Evolutionary conservation across 2,113 vertebrate species (phyloP).

Genomic region (Callorhinus ursinus): DNA sequence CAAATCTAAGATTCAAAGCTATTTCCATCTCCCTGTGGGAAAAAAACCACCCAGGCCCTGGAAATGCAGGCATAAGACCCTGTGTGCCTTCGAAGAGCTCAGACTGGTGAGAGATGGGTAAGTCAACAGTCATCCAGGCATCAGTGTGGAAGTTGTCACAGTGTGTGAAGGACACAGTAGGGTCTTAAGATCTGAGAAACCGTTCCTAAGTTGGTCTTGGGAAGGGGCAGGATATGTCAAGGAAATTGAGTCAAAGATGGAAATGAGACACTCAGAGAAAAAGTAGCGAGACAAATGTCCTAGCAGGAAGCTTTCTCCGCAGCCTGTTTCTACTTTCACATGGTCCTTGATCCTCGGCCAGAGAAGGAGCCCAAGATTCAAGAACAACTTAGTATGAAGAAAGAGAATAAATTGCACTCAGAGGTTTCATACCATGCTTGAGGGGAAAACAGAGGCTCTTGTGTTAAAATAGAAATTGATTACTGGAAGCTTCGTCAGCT

Average conservation of each 20-base stretch:
- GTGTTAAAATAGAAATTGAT: conserved; percentile 15
- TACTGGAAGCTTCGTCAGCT: not conserved
- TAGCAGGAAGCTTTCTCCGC: not conserved
- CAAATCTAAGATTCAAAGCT: not conserved
- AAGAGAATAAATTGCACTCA: not conserved
- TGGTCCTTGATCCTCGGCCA: not conserved
- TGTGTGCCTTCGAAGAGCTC: not conserved
- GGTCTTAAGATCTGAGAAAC: not conserved
- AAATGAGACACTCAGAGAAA: not conserved
- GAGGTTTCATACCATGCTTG: not conserved
- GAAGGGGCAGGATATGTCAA: too few species aligned
- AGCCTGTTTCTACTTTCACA: not conserved
- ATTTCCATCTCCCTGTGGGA: not conserved
- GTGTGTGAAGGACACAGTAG: not conserved
- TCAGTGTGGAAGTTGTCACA: not conserved
- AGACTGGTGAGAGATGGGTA: too few species aligned
- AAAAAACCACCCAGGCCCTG: not conserved
- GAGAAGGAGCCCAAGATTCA: not conserved
- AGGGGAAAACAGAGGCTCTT: not conserved
- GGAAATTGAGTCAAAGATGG: not conserved
- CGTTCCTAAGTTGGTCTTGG: not conserved
- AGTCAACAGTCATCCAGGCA: not conserved
- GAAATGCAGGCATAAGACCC: not conserved
- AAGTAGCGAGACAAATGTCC: not conserved
- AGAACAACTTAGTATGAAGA: not conserved